Evolutionary conservation across 2,113 vertebrate genomes (phyloP).

Genomic region (Saguinus midas): DNA sequence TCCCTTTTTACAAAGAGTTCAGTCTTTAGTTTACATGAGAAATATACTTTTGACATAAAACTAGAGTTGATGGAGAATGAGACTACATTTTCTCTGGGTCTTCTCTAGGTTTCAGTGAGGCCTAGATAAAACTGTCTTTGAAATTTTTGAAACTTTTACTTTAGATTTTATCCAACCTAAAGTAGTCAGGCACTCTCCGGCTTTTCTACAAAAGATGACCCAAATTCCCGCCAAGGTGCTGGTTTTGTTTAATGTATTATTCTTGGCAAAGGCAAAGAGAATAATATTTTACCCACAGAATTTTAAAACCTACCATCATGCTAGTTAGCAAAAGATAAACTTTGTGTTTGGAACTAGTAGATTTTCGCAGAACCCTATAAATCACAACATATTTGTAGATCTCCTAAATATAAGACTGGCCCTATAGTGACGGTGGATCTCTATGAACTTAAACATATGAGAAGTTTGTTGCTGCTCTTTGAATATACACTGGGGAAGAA

Average conservation of each 20-base stretch:
- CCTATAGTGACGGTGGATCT: background rate
- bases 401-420: background rate
- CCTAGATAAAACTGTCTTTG: background rate
- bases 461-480: background rate
- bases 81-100: background rate
- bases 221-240: background rate
- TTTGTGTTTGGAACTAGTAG: background rate
- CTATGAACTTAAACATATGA: background rate
- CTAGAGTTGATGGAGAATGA: background rate
- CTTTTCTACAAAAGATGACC: background rate
- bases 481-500: background rate
- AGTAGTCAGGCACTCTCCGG: background rate
- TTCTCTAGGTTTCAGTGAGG: background rate
- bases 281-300: background rate
- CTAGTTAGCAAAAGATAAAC: conserved; percentile 16
- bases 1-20: background rate
- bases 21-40: background rate
- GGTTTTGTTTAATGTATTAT: background rate
- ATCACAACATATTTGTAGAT: background rate
- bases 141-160: background rate
- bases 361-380: background rate
- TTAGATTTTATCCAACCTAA: background rate
- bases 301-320: background rate
- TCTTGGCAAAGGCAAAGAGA: background rate
- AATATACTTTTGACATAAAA: background rate